A percentile compares a stretch with the other conserved stretches of the same genome.
Evolutionary conservation across 2,797 vertebrate genomes (phyloP).

Genomic region (Tamandua tetradactyla): DNA sequence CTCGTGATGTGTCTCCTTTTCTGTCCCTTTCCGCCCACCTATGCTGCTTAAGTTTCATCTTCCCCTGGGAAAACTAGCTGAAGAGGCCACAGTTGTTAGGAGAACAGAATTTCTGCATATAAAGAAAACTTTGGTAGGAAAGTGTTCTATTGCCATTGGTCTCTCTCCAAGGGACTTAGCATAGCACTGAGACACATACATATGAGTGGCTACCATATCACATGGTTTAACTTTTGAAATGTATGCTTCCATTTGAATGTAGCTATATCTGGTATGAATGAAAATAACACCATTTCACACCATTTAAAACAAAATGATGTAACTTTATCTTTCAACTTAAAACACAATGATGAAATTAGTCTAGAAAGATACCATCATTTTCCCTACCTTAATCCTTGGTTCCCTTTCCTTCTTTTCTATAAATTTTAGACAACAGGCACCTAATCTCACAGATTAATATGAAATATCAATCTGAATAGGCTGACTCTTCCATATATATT

Average conservation of each 20-base stretch:
- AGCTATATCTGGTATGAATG: neutral
- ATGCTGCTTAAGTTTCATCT: neutral
- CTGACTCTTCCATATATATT: neutral
- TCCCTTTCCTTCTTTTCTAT: neutral
- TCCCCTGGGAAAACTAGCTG: neutral
- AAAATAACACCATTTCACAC: neutral
- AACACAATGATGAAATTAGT: neutral
- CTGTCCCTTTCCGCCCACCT: neutral
- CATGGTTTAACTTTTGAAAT: neutral
- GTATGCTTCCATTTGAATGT: neutral
- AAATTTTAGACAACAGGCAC: neutral
- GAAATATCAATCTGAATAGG: neutral
- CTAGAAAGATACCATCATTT: neutral
- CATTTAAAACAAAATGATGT: neutral
- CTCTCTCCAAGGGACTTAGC: neutral
- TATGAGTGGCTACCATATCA: neutral
- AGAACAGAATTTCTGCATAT: neutral
- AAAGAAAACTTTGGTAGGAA: neutral
- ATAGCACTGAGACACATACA: neutral
- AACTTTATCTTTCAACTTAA: neutral
- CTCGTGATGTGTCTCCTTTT: constrained; percentile 33
- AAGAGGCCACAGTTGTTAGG: neutral
- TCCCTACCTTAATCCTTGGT: neutral
- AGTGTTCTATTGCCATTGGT: neutral
- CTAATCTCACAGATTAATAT: neutral